These are phyloP conservation scores for Falcunculus frontatus DNA, from an alignment of 2,113 vertebrate genomes.

Conservation along the genomic window DNA sequence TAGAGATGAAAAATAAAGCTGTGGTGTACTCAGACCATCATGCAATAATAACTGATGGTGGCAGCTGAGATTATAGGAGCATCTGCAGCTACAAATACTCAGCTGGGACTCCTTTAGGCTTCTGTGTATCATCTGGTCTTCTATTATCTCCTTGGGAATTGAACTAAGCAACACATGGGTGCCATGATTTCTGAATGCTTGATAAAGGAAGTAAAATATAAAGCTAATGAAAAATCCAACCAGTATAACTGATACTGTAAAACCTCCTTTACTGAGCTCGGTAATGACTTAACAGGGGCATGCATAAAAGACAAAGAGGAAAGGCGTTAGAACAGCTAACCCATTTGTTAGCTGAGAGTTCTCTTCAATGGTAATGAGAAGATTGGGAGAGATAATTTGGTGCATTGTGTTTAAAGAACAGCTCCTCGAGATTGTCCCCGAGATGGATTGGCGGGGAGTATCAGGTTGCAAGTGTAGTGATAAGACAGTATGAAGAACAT, in stretches of 20 bases:
- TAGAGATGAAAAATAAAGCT: neutral
- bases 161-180: neutral
- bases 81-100: slow-evolving; percentile 11
- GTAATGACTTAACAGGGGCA: neutral
- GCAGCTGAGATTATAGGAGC: neutral
- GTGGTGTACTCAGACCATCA: neutral
- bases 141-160: neutral
- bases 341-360: slow-evolving; percentile 16
- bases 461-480: neutral
- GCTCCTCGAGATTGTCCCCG: neutral
- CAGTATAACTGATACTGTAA: neutral
- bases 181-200: neutral
- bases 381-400: neutral
- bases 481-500: neutral
- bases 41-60: neutral
- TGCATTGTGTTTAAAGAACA: neutral
- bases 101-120: slow-evolving; percentile 6
- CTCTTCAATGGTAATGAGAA: slow-evolving; percentile 18
- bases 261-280: neutral
- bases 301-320: neutral
- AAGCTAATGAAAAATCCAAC: neutral
- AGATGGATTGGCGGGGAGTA: neutral
- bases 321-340: neutral
- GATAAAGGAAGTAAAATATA: neutral
- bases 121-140: slow-evolving; percentile 12